Evolutionary conservation across 2,113 vertebrate species (phyloP).

Genomic region (Sylvia atricapilla): DNA sequence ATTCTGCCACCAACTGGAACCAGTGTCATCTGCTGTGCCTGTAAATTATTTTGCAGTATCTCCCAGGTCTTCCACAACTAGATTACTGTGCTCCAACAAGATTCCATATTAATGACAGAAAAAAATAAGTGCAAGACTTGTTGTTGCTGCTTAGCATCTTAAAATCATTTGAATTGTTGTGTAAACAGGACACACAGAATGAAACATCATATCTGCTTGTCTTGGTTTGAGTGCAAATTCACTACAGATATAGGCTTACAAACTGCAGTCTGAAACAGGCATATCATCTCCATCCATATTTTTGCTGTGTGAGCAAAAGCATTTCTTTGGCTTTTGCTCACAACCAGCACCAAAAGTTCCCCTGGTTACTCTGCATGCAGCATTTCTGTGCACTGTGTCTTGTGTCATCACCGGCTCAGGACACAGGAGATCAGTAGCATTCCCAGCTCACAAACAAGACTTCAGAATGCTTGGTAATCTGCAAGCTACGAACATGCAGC

Average conservation of each 20-base stretch:
- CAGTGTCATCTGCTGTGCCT: not conserved
- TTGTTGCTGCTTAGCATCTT: not conserved
- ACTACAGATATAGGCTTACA: not conserved
- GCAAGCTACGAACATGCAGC: not conserved
- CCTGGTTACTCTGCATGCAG: rapidly evolving
- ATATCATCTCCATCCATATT: not conserved
- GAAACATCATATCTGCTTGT: not conserved
- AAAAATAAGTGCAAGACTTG: not conserved
- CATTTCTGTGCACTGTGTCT: not conserved
- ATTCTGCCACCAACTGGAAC: not conserved
- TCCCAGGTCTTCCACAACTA: not conserved
- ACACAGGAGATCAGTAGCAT: not conserved
- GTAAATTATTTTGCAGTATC: not conserved
- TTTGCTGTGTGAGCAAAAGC: not conserved
- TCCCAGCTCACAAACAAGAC: not conserved
- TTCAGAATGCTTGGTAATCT: not conserved
- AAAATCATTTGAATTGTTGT: not conserved
- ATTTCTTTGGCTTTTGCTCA: not conserved
- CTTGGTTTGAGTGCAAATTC: not conserved
- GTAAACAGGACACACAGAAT: not conserved
- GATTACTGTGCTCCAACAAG: not conserved
- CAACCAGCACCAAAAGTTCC: not conserved
- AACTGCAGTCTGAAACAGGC: not conserved
- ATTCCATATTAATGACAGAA: not conserved
- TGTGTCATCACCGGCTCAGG: not conserved